Base-by-base conservation (phyloP, 2,113 vertebrate species). In the Elephantulus edwardii region DNA sequence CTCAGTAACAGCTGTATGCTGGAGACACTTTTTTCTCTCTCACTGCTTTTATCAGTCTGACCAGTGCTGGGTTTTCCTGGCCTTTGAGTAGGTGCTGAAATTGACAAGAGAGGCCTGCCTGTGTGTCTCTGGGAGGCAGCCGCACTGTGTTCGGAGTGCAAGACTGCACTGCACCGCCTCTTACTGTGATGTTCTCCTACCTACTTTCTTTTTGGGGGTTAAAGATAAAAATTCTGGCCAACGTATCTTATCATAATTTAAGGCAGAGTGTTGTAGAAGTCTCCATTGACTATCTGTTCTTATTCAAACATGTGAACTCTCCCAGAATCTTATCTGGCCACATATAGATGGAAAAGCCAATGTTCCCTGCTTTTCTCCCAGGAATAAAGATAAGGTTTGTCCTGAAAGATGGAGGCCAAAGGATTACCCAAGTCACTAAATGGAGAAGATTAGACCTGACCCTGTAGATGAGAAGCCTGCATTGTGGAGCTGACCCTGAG, bases 391-490 rank as follows among this genome's bases (percentile, higher is more conserved):
- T 87, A 95, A 94, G 46, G 40, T 87, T 92, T 94, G 93, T 81
- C 81, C 50, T 26, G 70, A 81, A 93, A 89, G 62, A 92, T 48
- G 86, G 77, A 92, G 86, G 50, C 54, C 68, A 90, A 66, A 84
- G 90, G 93, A 96, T 96, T 94, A 96, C 66, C 16, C 60, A 81
- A 44, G 77, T 83, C 83, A 89, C 83, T 77, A 79, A 91, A 80
- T 42, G 77, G 70, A 94, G 83, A 90, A 86, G 91, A 95, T 90
- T 82, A 94, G 93, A 82, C 30, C n/a, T 86, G 46, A 77, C 6
- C 4, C 30, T 83, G 24, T 48, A 46, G 70, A 2, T 6, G 56
- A 74, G 89, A 70, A 80, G 84, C 62, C 77, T 83, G 54, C 72
- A 90, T 80, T 86, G 83, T 93, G 68, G 86, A 64, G 62, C 3